A percentile compares a stretch with the other conserved stretches of the same genome.
These are phyloP conservation scores for Drosophila melanica DNA, from an alignment of 1,140 invertebrate genomes.

Conservation along the genomic window DNA sequence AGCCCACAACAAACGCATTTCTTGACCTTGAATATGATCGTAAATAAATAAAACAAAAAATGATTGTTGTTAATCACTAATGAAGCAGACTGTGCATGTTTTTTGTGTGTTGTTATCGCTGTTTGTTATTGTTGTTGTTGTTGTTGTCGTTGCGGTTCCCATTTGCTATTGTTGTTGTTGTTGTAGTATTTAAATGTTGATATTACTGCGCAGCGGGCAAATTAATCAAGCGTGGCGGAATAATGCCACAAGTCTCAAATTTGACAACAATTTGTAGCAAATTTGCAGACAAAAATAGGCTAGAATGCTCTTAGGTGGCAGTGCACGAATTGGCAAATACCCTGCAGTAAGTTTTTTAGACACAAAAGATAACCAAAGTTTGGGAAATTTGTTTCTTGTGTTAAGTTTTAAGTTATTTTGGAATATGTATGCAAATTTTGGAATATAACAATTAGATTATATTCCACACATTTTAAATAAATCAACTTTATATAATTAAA, in stretches of 20 bases:
- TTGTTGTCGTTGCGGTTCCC: not conserved
- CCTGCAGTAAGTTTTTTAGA: not conserved
- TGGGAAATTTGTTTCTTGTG: too few species aligned
- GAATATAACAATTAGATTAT: too few species aligned
- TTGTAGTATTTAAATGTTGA: conserved; percentile 33
- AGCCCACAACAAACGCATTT: conserved; percentile 66
- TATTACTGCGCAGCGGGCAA: conserved; percentile 74
- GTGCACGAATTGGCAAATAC: not conserved
- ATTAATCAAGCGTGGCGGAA: conserved; percentile 75
- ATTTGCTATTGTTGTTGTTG: conserved; percentile 8
- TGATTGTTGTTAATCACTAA: conserved; percentile 71
- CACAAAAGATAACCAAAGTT: not conserved
- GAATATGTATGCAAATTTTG: not conserved
- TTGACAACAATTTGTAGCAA: conserved; percentile 59
- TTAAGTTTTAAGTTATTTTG: not conserved
- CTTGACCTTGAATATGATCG: conserved; percentile 66
- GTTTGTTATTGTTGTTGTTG: not conserved
- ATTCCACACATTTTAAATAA: too few species aligned
- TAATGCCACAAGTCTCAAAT: conserved; percentile 53
- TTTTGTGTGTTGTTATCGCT: conserved; percentile 40
- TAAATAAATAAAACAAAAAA: conserved; percentile 67
- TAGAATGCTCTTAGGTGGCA: not conserved
- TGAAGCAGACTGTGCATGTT: conserved; percentile 49
- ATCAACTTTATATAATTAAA: too few species aligned
- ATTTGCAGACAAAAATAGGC: conserved; percentile 23